Conservation (phyloP, 2,888 invertebrate genomes). For the Oscheius myriophilus region DNA sequence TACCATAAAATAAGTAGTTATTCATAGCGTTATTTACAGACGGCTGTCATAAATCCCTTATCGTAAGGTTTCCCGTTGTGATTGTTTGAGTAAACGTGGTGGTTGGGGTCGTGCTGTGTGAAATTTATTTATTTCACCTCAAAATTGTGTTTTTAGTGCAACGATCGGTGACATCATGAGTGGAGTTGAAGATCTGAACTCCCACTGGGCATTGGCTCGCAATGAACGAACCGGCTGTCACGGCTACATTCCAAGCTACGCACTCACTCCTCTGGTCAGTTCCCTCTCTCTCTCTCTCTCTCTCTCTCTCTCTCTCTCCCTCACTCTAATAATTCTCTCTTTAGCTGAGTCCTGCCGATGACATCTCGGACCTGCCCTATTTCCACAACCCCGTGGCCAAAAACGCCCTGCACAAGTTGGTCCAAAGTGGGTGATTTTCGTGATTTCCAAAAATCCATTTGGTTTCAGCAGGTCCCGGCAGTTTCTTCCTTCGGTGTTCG, state of each 20-base stretch:
- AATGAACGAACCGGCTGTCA: slow-evolving; percentile 40
- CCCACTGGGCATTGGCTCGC: slow-evolving; percentile 39
- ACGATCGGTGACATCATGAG: slow-evolving; percentile 37
- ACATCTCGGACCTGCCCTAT: slow-evolving; percentile 4
- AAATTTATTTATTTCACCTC: neutral
- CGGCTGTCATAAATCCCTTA: no score
- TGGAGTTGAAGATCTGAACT: slow-evolving; percentile 35
- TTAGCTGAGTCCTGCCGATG: slow-evolving; percentile 2
- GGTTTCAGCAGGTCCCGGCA: slow-evolving; percentile 23
- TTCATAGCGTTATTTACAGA: no score
- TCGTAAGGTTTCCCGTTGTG: no score
- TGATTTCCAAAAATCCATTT: neutral
- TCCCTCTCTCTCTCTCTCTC: neutral
- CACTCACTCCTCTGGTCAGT: slow-evolving; percentile 8
- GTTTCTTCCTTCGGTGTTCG: slow-evolving; percentile 47
- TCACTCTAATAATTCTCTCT: no score
- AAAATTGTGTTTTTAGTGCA: slow-evolving; percentile 5
- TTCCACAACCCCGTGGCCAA: neutral
- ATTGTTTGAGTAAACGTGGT: neutral
- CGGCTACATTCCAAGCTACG: slow-evolving; percentile 32
- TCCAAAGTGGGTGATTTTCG: neutral
- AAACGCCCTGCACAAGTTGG: slow-evolving; percentile 10
- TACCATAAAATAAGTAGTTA: no score
- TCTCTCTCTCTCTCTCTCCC: neutral
- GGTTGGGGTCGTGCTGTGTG: neutral